A percentile compares a stretch with the other conserved stretches of the same genome.
Evolutionary conservation across 2,797 vertebrate genomes (phyloP).

Genomic region (Micrastur ruficollis): DNA sequence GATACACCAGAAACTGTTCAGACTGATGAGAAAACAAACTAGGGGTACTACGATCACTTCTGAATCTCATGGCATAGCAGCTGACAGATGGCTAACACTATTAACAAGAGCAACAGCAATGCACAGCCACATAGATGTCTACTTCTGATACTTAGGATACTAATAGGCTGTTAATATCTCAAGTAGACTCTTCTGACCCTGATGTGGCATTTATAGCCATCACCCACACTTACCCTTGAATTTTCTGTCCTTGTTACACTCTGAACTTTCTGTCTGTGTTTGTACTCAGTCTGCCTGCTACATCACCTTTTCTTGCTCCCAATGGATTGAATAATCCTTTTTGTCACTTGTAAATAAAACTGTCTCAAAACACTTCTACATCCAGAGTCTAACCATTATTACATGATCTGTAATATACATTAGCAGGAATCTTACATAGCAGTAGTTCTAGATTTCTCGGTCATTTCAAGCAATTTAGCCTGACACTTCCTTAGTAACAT

Average conservation of each 20-base stretch:
- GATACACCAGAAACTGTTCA: not conserved
- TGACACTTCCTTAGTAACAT: not conserved
- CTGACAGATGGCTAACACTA: not conserved
- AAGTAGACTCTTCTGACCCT: not conserved
- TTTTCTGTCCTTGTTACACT: not conserved
- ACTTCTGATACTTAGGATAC: not conserved
- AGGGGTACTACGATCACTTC: not conserved
- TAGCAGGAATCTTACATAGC: not conserved
- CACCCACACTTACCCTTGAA: not conserved
- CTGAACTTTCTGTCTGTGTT: not conserved
- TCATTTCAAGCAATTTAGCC: not conserved
- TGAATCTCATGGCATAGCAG: not conserved
- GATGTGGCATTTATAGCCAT: not conserved
- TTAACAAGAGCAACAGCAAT: not conserved
- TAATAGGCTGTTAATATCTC: not conserved
- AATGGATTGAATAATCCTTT: not conserved
- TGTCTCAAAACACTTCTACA: not conserved
- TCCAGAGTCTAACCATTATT: not conserved
- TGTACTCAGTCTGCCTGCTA: not conserved
- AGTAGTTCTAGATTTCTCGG: not conserved
- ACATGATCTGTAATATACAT: not conserved
- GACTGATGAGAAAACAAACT: not conserved
- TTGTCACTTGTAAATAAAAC: not conserved
- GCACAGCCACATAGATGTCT: not conserved
- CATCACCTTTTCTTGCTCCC: not conserved